Conservation (phyloP, 2,888 invertebrate genomes). For the Mayetiola destructor region DNA sequence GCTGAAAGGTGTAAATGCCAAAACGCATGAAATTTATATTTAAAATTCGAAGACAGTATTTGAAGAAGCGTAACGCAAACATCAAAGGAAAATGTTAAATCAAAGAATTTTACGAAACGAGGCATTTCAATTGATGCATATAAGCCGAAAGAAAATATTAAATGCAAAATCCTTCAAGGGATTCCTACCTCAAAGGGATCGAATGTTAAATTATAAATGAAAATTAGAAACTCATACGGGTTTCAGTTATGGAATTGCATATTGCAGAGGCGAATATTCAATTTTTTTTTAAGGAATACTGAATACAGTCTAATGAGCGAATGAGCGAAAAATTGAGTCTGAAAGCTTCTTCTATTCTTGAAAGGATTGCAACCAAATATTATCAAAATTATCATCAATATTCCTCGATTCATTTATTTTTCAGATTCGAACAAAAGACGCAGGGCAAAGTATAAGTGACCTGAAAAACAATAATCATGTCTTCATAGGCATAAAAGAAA, state of each 20-base stretch:
- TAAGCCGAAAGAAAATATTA: not conserved
- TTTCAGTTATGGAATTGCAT: no score
- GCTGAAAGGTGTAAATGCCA: not conserved
- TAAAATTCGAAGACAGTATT: not conserved
- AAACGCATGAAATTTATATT: not conserved
- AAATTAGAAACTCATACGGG: no score
- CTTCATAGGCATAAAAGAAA: not conserved
- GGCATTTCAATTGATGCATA: not conserved
- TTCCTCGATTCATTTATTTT: not conserved
- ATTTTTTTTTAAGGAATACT: no score
- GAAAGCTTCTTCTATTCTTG: no score
- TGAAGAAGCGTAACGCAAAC: not conserved
- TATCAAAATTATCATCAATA: not conserved
- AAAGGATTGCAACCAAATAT: not conserved
- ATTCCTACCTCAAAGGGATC: not conserved
- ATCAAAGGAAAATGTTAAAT: slow-evolving; percentile 8
- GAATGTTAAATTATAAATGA: not conserved
- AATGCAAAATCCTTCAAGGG: not conserved
- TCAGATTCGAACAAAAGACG: not conserved
- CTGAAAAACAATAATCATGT: not conserved
- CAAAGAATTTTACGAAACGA: slow-evolving; percentile 11
- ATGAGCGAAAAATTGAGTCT: no score
- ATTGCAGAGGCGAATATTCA: no score
- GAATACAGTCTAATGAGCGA: no score
- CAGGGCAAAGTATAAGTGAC: not conserved